Evolutionary conservation across 2,797 vertebrate species (phyloP).

Genomic region (Anas acuta): DNA sequence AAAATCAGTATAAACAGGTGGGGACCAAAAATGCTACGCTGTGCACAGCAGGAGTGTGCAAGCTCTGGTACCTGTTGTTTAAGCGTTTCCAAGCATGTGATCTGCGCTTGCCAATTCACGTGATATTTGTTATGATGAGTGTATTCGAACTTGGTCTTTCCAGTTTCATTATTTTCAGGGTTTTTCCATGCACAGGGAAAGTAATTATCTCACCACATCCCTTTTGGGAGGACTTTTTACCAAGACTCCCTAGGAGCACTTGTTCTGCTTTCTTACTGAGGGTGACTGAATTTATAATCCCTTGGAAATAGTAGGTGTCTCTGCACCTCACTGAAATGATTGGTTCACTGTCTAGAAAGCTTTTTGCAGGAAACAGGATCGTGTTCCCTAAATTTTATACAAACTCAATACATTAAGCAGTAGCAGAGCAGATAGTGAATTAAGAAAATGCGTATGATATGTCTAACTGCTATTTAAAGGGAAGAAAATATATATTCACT

Average conservation of each 20-base stretch:
- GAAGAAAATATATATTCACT: background rate
- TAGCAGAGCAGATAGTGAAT: background rate
- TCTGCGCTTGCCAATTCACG: rapidly evolving
- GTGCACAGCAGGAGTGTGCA: background rate
- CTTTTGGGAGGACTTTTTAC: background rate
- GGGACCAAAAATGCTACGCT: background rate
- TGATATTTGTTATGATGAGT: background rate
- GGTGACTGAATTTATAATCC: background rate
- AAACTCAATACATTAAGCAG: background rate
- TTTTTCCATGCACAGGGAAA: background rate
- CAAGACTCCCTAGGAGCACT: background rate
- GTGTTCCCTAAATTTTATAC: background rate
- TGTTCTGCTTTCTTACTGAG: background rate
- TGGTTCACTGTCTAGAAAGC: background rate
- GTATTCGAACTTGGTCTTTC: background rate
- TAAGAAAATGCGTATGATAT: background rate
- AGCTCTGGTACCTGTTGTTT: background rate
- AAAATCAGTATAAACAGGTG: background rate
- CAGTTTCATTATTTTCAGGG: background rate
- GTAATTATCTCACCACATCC: background rate
- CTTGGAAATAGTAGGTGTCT: rapidly evolving
- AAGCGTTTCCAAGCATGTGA: background rate
- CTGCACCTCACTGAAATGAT: background rate
- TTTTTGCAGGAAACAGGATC: background rate
- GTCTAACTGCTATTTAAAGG: background rate